Evolutionary conservation across 2,888 invertebrate species (phyloP).

Genomic region (Tetrapedia diversipes): DNA sequence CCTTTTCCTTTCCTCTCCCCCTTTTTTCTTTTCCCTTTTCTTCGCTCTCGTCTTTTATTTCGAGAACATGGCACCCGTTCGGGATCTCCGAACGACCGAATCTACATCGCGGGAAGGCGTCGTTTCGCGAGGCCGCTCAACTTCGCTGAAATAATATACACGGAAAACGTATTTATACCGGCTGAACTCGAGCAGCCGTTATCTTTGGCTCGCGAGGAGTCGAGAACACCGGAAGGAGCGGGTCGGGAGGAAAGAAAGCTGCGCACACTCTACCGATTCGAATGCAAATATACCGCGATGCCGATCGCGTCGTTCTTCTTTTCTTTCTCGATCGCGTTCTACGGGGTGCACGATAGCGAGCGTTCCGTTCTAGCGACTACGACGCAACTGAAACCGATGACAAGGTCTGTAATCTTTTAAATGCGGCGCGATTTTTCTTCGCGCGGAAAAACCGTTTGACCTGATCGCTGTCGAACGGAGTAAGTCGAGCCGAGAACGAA

Average conservation of each 20-base stretch:
- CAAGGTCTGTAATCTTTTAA: no score
- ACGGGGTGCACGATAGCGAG: no score
- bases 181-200: slow-evolving; percentile 56
- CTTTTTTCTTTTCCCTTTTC: neutral
- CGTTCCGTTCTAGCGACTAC: no score
- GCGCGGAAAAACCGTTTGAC: neutral
- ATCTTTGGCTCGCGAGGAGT: slow-evolving; percentile 42
- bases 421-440: neutral
- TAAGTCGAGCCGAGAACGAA: slow-evolving; percentile 30
- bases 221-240: slow-evolving; percentile 27
- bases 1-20: neutral
- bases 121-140: slow-evolving; percentile 65
- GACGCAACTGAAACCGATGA: no score
- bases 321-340: neutral
- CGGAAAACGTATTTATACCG: slow-evolving; percentile 69
- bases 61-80: no score
- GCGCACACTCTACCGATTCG: slow-evolving; percentile 48
- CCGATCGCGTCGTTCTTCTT: neutral
- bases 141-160: slow-evolving; percentile 71
- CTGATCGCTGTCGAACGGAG: slow-evolving; percentile 4
- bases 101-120: no score
- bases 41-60: neutral
- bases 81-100: neutral
- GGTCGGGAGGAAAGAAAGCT: slow-evolving; percentile 32
- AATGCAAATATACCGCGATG: slow-evolving; percentile 61